A percentile compares a stretch with the other conserved stretches of the same genome.
Evolutionary conservation across 2,113 vertebrate genomes (phyloP).

Genomic region (Podarcis cretensis): DNA sequence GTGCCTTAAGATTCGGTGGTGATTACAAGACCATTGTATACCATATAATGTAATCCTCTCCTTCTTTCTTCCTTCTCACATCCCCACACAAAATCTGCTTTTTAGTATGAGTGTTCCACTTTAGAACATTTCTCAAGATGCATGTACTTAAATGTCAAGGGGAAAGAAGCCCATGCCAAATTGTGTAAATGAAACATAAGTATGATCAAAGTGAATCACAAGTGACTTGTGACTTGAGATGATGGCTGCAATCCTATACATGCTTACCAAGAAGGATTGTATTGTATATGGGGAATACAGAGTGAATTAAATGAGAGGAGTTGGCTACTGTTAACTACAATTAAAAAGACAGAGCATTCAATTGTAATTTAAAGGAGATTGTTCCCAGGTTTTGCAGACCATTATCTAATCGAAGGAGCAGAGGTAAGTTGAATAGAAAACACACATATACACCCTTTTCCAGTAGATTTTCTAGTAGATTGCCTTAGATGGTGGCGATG

Average conservation of each 20-base stretch:
- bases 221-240: not conserved
- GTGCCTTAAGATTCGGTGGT: not conserved
- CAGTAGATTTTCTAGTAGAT: no score
- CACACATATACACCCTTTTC: not conserved
- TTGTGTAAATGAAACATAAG: not conserved
- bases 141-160: not conserved
- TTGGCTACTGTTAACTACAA: not conserved
- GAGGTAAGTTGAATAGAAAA: not conserved
- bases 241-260: not conserved
- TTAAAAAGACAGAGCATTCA: not conserved
- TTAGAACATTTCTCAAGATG: not conserved
- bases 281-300: not conserved
- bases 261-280: not conserved
- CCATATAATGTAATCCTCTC: not conserved
- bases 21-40: not conserved
- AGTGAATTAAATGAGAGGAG: not conserved
- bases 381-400: not conserved
- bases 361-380: not conserved
- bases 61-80: not conserved
- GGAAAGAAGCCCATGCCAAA: not conserved
- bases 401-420: not conserved
- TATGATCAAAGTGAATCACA: not conserved
- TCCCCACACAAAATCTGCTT: slow-evolving; percentile 17
- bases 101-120: not conserved
- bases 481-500: not conserved